Evolutionary conservation across 1,140 invertebrate genomes (phyloP).

Genomic region (Bilobella aurantiaca): DNA sequence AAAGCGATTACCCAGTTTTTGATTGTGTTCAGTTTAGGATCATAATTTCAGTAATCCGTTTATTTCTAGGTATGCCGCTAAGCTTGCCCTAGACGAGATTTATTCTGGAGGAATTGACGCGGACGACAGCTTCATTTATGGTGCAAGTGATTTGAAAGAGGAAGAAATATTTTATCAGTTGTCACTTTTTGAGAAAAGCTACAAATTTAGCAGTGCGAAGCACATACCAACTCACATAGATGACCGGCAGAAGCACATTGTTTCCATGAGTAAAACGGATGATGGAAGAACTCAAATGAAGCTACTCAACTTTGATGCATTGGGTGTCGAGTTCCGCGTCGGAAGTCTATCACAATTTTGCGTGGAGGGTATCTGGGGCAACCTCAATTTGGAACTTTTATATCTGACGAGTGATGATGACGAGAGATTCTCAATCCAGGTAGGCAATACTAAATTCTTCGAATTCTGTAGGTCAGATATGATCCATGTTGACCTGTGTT

Average conservation of each 20-base stretch:
- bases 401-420: conserved; percentile 51
- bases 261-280: background rate
- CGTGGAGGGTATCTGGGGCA: conserved; percentile 46
- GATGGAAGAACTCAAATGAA: background rate
- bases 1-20: too few relatives aligned
- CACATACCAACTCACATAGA: background rate
- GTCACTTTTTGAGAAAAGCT: background rate
- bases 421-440: conserved; percentile 47
- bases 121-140: too few relatives aligned
- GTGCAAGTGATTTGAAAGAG: too few relatives aligned
- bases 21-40: background rate
- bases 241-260: background rate
- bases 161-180: conserved; percentile 20
- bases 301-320: background rate
- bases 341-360: conserved; percentile 42
- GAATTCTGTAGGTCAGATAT: background rate
- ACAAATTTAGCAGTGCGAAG: background rate
- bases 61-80: conserved; percentile 24
- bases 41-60: background rate
- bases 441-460: background rate
- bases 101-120: conserved; percentile 11
- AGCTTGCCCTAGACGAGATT: conserved; percentile 29
- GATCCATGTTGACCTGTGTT: background rate
- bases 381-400: conserved; percentile 45
- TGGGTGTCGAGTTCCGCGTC: conserved; percentile 35